Evolutionary conservation across 92 coral and sea anemone genomes (phyloP), one percentile per base, ranked within the genome.

Genomic region (Chrysogorgia sp.): DNA sequence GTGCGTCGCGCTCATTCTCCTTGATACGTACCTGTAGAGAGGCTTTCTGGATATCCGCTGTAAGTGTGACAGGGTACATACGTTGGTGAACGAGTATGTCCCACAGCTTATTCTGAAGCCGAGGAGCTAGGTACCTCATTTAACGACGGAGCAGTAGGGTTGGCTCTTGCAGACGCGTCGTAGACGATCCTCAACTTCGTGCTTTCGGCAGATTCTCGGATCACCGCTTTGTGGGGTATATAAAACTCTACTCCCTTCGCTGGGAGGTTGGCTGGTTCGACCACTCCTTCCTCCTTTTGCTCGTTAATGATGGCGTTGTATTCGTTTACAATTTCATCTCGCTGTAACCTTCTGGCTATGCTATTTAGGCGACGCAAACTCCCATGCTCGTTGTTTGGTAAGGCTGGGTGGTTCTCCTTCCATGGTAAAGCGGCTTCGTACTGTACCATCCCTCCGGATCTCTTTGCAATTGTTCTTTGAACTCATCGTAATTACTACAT

Each of bases 121-220:
- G 43, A 5, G 5, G 6, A 5, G 43, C 43, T 4, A 12, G 43
- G 43, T 37, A 37, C 60, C 33, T 77, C 63, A 24, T 60, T 56
- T 33, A 76, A 28, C 8, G 81, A 76, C 2, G 81, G 81, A 66
- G 40, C 31, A 21, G 60, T n/a, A 3, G 22, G 65, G 37, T 34
- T 45, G n/a, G 61, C 52, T 49, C 40, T 66, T n/a, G 67, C 58
- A 8, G 83, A 79, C 0, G 83, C 76, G 30, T 79, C 83, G 19
- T 32, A 63, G 62, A 79, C 85, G 57, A 81, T 62, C 57, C 79
- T 22, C 69, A 67, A 40, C 57, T 70, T 70, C 12, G 74, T 10
- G 59, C 61, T 56, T 23, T 49, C 76, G 0, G 79, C 58, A 23
- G 60, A 34, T 35, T 61, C 71, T 20, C 70, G 61, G 13, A 60